Conservation (phyloP, 2,888 invertebrate species). For the Fabriciana adippe region DNA sequence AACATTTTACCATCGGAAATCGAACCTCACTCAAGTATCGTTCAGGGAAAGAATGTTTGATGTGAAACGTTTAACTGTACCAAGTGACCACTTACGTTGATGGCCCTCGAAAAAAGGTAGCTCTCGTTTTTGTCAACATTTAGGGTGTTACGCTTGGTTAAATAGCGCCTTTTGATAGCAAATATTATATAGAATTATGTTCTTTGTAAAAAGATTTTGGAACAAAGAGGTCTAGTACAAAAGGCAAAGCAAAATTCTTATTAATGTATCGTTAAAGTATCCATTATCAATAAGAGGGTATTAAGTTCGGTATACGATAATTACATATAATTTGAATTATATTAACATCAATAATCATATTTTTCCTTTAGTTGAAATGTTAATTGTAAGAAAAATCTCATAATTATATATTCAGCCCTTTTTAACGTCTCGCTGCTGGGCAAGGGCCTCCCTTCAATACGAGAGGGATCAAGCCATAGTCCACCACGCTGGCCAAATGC, state of each 20-base stretch:
- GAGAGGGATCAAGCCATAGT: no score
- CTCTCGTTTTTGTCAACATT: slow-evolving; percentile 32
- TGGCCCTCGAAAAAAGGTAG: slow-evolving; percentile 33
- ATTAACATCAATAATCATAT: no score
- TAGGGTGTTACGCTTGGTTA: slow-evolving; percentile 25
- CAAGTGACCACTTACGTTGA: slow-evolving; percentile 40
- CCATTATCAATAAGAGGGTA: not conserved
- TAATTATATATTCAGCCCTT: no score
- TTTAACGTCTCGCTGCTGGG: no score
- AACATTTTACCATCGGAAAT: slow-evolving; percentile 38
- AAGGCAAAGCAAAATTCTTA: not conserved
- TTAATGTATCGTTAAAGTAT: not conserved
- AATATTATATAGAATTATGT: slow-evolving; percentile 18
- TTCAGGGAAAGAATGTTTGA: slow-evolving; percentile 41
- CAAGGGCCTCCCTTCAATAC: no score
- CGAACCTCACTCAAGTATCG: slow-evolving; percentile 37
- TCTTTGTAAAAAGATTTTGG: slow-evolving; percentile 9
- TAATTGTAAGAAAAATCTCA: no score
- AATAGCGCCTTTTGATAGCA: slow-evolving; percentile 23
- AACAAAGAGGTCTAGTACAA: not conserved
- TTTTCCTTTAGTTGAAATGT: no score
- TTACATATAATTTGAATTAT: no score
- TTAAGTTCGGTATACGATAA: not conserved
- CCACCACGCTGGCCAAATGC: no score
- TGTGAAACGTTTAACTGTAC: slow-evolving; percentile 37